Evolutionary conservation across 2,113 vertebrate genomes (phyloP), one percentile per base, ranked within the genome.

Genomic region (Rhizomys pruinosus): DNA sequence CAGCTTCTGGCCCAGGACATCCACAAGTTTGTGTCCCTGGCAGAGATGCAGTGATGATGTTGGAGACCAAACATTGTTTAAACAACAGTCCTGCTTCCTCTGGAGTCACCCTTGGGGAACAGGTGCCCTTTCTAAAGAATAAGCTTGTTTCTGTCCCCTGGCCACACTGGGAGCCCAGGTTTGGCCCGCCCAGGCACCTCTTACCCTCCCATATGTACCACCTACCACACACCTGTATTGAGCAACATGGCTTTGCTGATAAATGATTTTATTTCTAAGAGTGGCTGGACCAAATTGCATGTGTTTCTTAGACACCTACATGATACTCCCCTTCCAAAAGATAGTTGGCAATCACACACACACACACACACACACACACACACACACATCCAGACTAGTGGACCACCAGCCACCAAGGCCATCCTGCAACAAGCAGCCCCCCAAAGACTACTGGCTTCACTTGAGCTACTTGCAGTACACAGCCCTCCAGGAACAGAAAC

Each of bases 1-100:
- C 87, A 97, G 84, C 96, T 98, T 77, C 97, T 98, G 8, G 98
- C 98, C 73, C 95, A 89, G 95, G 98, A 98, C 90, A 97, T 98
- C 93, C 52, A 91, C 63, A 97, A 98, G 1, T 98, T 99, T 63
- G 95, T 98, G 86, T 95, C 79, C 29, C 95, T 95, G 96, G 93
- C 97, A 66, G 98, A 98, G 68, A 95, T 63, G 66, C 96, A 89
- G 76, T 94, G 93, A 97, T 0, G 13, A 5, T 2, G 0, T 0
- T 0, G 10, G 32, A 19, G 42, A 34, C 5, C 16, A 9, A 57
- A 44, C n/a, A 5, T 9, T 11, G 57, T 57, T 37, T 69, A 10
- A n/a, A 32, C 13, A 16, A 42, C 63, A 25, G 63, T 63, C 39
- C 81, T 69, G 19, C 17, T 32, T n/a, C 32, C 64, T 37, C 32